These are phyloP conservation scores for Cyclargus thomasi DNA, from an alignment of 1,140 invertebrate genomes.

Conservation along the genomic window DNA sequence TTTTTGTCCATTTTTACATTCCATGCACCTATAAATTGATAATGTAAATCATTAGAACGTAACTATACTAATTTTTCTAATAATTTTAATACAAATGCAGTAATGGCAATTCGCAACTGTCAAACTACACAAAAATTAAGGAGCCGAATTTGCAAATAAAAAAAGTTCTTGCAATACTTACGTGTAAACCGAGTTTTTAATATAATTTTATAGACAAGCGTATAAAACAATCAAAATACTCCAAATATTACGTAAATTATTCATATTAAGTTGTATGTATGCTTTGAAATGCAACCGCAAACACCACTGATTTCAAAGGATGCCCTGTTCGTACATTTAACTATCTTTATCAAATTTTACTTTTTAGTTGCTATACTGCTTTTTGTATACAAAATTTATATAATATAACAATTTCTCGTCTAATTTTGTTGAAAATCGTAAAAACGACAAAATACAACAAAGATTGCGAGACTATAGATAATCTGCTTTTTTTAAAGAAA, in stretches of 20 bases:
- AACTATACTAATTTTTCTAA: background rate
- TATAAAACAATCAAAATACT: background rate
- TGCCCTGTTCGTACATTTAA: no score
- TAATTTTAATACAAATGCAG: background rate
- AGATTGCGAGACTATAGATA: no score
- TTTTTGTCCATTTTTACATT: constrained; percentile 53
- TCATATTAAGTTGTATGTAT: background rate
- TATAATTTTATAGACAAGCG: background rate
- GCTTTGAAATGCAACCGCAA: background rate
- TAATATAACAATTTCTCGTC: no score
- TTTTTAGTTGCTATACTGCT: no score
- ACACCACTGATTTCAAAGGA: no score
- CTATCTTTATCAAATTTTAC: no score
- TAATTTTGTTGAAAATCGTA: no score
- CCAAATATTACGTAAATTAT: background rate
- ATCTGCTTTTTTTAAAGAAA: no score
- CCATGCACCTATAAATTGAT: constrained; percentile 52
- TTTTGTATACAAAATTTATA: no score
- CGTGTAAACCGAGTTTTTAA: constrained; percentile 1
- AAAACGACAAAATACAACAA: no score
- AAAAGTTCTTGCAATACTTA: constrained; percentile 18
- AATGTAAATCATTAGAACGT: background rate
- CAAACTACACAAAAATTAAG: constrained; percentile 24
- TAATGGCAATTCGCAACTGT: constrained; percentile 15
- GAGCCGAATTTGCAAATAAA: constrained; percentile 22